These are phyloP conservation scores for Uria lomvia DNA, from an alignment of 2,113 vertebrate genomes.

Conservation along the genomic window DNA sequence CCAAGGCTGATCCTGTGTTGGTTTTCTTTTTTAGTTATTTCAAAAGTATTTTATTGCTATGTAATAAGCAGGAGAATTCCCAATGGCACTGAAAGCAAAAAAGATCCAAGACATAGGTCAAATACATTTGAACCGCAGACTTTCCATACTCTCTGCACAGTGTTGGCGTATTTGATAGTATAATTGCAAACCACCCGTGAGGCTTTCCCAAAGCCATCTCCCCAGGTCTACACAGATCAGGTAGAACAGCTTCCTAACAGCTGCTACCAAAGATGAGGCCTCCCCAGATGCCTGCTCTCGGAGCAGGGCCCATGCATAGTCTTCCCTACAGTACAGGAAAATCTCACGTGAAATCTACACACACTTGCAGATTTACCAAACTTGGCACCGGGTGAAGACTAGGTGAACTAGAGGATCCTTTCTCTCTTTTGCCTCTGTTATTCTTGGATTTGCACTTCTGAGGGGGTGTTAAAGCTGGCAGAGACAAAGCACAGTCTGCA, in stretches of 20 bases:
- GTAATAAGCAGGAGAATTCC: neutral
- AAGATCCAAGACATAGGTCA: neutral
- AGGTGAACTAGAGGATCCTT: neutral
- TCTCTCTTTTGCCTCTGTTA: neutral
- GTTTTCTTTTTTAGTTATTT: neutral
- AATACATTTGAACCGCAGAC: neutral
- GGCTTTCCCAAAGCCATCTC: neutral
- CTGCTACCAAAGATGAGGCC: neutral
- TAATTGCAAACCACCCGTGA: accelerated
- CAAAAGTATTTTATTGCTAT: neutral
- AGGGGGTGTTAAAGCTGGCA: neutral
- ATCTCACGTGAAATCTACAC: neutral
- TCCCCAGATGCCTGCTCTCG: neutral
- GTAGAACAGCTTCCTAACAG: neutral
- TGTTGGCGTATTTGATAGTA: neutral
- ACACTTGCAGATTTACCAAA: neutral
- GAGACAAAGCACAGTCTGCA: neutral
- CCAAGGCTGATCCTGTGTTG: neutral
- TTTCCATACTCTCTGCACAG: neutral
- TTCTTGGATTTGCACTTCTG: neutral
- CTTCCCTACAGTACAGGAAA: neutral
- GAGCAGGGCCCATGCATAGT: neutral
- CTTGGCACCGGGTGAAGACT: neutral
- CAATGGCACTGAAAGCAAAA: neutral
- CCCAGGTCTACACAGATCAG: neutral